phyloP scores from a whole-genome alignment of 2,113 vertebrate species.

The Pleuronectes platessa region DNA sequence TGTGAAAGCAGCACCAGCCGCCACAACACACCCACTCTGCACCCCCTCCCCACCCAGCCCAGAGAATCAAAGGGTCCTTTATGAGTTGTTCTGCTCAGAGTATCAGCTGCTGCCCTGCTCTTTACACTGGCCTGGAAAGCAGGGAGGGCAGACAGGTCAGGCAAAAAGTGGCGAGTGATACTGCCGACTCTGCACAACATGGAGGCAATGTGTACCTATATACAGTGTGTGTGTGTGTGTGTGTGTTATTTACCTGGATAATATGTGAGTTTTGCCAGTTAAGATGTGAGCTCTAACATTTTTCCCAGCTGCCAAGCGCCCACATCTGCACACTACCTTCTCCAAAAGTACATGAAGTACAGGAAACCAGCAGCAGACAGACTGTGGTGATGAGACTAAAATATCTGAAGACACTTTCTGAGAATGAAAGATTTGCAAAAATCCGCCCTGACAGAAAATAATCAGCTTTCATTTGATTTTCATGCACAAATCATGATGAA shows the following conservation, averaged over 20 bases:
- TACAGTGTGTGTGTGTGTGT: neutral
- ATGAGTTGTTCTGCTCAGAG: constrained; percentile 44
- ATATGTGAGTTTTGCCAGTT: constrained; percentile 18
- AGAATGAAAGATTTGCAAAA: constrained; percentile 13
- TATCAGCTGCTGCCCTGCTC: constrained; percentile 44
- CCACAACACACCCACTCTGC: constrained; percentile 25
- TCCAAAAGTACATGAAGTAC: constrained; percentile 43
- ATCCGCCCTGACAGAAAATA: neutral
- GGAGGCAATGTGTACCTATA: constrained; percentile 3
- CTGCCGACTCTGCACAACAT: constrained; percentile 18
- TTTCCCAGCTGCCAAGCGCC: constrained; percentile 15
- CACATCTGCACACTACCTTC: constrained; percentile 35
- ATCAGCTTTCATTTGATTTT: constrained; percentile 6
- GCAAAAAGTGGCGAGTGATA: constrained; percentile 12
- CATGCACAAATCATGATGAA: neutral
- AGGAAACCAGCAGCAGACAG: constrained; percentile 57
- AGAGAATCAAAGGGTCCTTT: constrained; percentile 73
- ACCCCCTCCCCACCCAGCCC: constrained; percentile 28
- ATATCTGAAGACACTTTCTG: constrained; percentile 11
- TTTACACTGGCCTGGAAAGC: constrained; percentile 31
- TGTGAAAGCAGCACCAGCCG: constrained; percentile 57
- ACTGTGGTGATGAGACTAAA: constrained; percentile 36
- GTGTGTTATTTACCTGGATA: neutral
- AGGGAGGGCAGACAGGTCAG: constrained; percentile 17
- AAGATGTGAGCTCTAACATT: constrained; percentile 21